phyloP scores from a whole-genome alignment of 2,797 vertebrate genomes.

The Chelidonichthys spinosus region DNA sequence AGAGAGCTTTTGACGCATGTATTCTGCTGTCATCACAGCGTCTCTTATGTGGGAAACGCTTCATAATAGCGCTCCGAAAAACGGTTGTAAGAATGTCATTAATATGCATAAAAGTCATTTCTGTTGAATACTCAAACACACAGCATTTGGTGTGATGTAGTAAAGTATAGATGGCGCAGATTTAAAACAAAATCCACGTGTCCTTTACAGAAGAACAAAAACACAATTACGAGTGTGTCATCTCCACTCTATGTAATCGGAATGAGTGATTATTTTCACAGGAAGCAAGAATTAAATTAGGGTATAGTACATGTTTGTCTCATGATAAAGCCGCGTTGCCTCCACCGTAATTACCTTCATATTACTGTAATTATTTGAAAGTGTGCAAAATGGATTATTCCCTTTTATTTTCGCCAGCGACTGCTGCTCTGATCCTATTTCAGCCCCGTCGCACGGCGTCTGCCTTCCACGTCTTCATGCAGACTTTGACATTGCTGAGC shows the following conservation, averaged over 20 bases:
- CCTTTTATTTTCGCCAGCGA: conserved; percentile 34
- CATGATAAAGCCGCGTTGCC: conserved; percentile 75
- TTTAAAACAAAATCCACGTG: conserved; percentile 67
- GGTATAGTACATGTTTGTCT: conserved; percentile 73
- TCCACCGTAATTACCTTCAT: conserved; percentile 83
- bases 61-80: conserved; percentile 46
- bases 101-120: conserved; percentile 67
- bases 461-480: conserved; percentile 72
- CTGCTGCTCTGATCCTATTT: conserved; percentile 50
- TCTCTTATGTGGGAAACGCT: conserved; percentile 42
- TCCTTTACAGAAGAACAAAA: conserved; percentile 62
- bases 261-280: conserved; percentile 82
- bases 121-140: conserved; percentile 64
- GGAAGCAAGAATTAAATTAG: conserved; percentile 82
- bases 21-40: conserved; percentile 49
- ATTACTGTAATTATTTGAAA: conserved; percentile 86
- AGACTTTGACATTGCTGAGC: conserved; percentile 77
- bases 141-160: conserved; percentile 33
- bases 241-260: conserved; percentile 73
- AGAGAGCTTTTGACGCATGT: conserved; percentile 62
- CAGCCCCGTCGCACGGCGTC: conserved; percentile 62
- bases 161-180: conserved; percentile 44
- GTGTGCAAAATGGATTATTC: conserved; percentile 81
- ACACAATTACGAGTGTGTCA: conserved; percentile 74
- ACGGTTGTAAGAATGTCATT: conserved; percentile 60